Evolutionary conservation across 2,797 vertebrate genomes (phyloP), one percentile per base, ranked within the genome.

Genomic region (Dallia pectoralis): DNA sequence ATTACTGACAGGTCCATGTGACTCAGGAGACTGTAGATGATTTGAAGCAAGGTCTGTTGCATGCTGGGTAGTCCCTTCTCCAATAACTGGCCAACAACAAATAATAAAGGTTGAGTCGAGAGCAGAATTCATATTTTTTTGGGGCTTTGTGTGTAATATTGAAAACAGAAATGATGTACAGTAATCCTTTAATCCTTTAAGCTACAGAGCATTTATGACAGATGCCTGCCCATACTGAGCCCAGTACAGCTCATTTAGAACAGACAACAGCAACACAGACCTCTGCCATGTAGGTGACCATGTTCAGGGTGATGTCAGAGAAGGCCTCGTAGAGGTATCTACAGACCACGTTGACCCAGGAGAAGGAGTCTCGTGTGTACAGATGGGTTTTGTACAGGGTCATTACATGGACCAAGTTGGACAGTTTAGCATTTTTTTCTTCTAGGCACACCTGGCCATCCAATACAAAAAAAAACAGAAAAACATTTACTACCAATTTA

Each of bases 341-440:
- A 81, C 97, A 99, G 80, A 99, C 97, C 76, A 99, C 98, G 0
- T 93, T 98, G 70, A 99, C 96, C 98, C 98, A 99, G 0, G 97
- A 96, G 80, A 94, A 93, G 79, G 95, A 95, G 89, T 98, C 96
- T 73, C 98, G 93, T 0, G 97, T 99, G 85, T 99, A 99, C 77
- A 96, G 95, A 82, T 95, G 96, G 0, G 96, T 99, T 91, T 98
- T 99, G 79, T 99, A 99, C 77, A 99, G 92, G 59, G 96, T 97
- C 98, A 99, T 99, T 74, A 99, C 98, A 12, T 99, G 98, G 62
- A 97, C 97, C 7, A 99, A 93, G 84, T 99, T 97, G 75, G 97
- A 97, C 9, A 99, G 93, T 79, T 99, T 99, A 48, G 95, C 87
- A 63, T 97, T 98, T 87, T 96, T 98, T 87, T 99, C 98, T 87